phyloP scores from a whole-genome alignment of 2,888 invertebrate genomes.

The Drosophila imparisetae region DNA sequence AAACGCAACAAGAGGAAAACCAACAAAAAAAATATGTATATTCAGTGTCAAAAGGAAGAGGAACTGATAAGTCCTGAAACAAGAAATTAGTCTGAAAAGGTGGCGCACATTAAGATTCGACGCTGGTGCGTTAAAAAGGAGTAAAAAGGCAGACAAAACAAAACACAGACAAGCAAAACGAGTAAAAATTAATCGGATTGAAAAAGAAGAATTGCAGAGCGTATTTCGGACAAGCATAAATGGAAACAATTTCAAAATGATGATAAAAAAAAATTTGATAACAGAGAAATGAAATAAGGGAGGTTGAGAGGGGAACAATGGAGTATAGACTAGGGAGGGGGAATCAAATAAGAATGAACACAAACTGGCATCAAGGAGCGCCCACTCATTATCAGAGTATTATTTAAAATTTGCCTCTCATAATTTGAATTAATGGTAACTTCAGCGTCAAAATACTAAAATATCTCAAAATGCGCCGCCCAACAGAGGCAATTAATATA shows the following conservation, averaged over 20 bases:
- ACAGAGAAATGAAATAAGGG: not conserved
- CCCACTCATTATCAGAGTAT: not conserved
- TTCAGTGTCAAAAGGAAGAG: not conserved
- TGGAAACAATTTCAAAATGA: not conserved
- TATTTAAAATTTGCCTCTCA: conserved; percentile 21
- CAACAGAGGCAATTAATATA: not conserved
- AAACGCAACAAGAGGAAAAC: not conserved
- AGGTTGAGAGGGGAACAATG: not conserved
- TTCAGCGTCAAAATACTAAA: conserved; percentile 24
- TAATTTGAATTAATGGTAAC: conserved; percentile 40
- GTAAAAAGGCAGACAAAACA: not conserved
- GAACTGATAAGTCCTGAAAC: not conserved
- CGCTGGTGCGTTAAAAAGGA: not conserved
- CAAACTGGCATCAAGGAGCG: conserved; percentile 10
- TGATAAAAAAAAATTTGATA: not conserved
- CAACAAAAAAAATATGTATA: not conserved
- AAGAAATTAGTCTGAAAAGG: conserved; percentile 11
- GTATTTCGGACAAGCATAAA: conserved; percentile 11
- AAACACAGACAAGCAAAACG: conserved; percentile 9
- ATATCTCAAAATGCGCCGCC: conserved; percentile 11
- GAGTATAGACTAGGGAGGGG: not conserved
- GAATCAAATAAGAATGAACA: conserved; percentile 17
- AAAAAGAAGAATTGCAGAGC: conserved; percentile 19
- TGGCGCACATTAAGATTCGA: conserved; percentile 3
- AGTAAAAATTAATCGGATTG: conserved; percentile 31